Conservation (phyloP, 2,113 vertebrate genomes). For the Saccopteryx bilineata region DNA sequence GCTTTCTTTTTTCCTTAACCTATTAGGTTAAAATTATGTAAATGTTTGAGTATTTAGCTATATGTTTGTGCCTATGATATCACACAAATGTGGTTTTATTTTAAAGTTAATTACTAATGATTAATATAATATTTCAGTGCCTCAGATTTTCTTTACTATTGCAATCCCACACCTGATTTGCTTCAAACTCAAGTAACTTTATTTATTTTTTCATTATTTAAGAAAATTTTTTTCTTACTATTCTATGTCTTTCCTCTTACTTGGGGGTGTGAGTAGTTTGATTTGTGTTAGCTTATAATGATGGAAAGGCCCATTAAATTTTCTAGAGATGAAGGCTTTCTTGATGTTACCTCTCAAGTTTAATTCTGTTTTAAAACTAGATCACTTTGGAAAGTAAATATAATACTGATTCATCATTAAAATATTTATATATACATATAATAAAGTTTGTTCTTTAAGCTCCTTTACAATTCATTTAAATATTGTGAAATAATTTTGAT, state of each 20-base stretch:
- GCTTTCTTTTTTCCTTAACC: background rate
- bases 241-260: background rate
- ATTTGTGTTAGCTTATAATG: background rate
- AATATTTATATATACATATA: background rate
- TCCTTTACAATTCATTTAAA: background rate
- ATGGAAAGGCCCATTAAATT: background rate
- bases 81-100: background rate
- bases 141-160: background rate
- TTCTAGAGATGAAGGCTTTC: background rate
- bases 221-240: background rate
- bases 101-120: background rate
- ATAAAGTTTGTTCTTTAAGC: background rate
- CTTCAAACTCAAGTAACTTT: background rate
- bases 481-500: background rate
- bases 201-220: slow-evolving; percentile 23
- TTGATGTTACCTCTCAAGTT: background rate
- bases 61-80: background rate
- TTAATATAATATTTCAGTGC: background rate
- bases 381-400: background rate
- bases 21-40: background rate
- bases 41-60: background rate
- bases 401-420: background rate
- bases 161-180: background rate
- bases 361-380: slow-evolving; percentile 23
- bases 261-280: background rate